Conservation (phyloP, 2,113 vertebrate species). For the Ploceus nigricollis region DNA sequence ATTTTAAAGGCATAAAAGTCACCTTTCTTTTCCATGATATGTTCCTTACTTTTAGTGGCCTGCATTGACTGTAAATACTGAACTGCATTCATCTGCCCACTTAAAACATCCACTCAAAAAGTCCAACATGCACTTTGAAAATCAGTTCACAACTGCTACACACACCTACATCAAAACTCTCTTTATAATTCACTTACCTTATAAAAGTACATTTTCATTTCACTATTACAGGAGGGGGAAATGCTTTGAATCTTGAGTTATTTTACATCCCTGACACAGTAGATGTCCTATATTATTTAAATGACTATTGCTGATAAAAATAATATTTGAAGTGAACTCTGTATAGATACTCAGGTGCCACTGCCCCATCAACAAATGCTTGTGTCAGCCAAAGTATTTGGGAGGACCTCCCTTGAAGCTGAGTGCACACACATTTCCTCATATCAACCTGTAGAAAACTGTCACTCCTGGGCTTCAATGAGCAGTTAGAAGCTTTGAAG, state of each 20-base stretch:
- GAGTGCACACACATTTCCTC: neutral
- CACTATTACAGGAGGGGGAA: neutral
- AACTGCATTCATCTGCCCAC: neutral
- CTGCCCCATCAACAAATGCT: neutral
- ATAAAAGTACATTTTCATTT: neutral
- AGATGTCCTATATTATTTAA: neutral
- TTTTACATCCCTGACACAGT: neutral
- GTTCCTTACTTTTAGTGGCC: neutral
- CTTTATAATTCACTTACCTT: neutral
- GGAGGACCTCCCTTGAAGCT: neutral
- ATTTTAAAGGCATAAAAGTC: neutral
- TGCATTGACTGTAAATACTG: neutral
- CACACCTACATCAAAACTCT: neutral
- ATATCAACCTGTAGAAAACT: neutral
- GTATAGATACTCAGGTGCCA: neutral
- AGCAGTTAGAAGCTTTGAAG: neutral
- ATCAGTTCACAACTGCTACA: neutral
- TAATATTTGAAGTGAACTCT: neutral
- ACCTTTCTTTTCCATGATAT: neutral
- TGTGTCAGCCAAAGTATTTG: neutral
- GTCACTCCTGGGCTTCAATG: neutral
- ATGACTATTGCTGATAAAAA: neutral
- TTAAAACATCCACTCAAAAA: neutral
- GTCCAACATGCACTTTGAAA: neutral
- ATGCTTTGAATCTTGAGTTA: neutral